Base-by-base conservation (phyloP, 1,140 invertebrate species). In the Hermetia illucens region DNA sequence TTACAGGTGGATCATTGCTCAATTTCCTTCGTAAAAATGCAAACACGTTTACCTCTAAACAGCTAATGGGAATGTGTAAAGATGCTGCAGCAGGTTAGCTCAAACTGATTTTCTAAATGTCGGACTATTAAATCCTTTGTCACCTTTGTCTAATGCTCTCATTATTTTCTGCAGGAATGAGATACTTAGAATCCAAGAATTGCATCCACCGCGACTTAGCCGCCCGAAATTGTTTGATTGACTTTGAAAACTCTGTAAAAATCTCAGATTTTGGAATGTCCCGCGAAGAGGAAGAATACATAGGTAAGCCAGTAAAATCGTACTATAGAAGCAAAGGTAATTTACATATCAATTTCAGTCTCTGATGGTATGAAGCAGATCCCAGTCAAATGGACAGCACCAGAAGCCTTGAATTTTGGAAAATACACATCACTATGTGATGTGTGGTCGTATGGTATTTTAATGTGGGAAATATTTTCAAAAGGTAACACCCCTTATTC, bases 181-280 rank as follows among this genome's bases (percentile, higher is more conserved):
- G 82, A 31, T 98, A 97, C 66, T 71, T 98, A 41, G 92, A 96
- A 66, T 86, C 82, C 9, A 93, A 91, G 63, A 90, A 87, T 64
- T 96, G 92, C 58, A 96, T 98, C 52, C 93, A 97, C 64, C 71
- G 92, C 41, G 92, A 96, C 69, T 70, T 97, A 46, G 93, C 92
- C 2, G 91, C 91, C 1, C 66, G 93, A 43, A 98, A 97, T 65
- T 97, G 93, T 66, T 44, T 65, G 50, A 45, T 48, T 70, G 77
- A 77, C 41, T 69, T 80, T 45, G 78, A 86, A 37, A 83, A 84
- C 49, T 78, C 79, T 44, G 89, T 95, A 1, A 97, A 97, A 70
- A 95, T 96, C 54, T 94, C 90, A 0, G 91, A 96, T 63, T 96
- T 96, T 69, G 92, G 93, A 44, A 96, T 98, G 91, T 96, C 91